phyloP scores from a whole-genome alignment of 2,797 vertebrate genomes.

The Tadarida brasiliensis region DNA sequence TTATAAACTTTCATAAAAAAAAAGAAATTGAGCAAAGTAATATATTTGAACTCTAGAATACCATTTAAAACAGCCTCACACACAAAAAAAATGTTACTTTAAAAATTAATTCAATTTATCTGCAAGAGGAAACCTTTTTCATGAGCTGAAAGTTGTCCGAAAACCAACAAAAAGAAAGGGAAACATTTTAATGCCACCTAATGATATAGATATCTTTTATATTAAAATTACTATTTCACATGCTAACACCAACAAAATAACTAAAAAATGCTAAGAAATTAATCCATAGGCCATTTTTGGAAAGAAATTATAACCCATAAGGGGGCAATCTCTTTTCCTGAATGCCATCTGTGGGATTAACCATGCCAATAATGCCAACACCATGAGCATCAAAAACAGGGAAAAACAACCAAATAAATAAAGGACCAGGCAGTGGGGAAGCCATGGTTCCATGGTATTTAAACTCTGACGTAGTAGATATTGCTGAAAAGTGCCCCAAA shows the following conservation, averaged over 20 bases:
- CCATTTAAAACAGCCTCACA: neutral
- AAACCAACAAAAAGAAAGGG: neutral
- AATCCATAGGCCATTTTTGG: constrained; percentile 9
- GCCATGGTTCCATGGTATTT: neutral
- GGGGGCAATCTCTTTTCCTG: neutral
- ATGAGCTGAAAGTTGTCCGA: constrained; percentile 21
- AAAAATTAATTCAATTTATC: constrained; percentile 65
- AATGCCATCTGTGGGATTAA: neutral
- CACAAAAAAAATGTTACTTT: constrained; percentile 16
- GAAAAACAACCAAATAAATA: neutral
- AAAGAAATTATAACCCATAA: neutral
- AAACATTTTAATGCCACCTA: neutral
- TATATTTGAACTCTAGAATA: constrained; percentile 20
- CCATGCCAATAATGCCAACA: neutral
- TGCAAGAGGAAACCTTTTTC: constrained; percentile 32
- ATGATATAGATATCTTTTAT: neutral
- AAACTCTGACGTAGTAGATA: neutral
- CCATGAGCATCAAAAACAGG: neutral
- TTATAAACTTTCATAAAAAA: constrained; percentile 50
- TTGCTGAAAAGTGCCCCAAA: neutral
- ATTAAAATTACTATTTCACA: neutral
- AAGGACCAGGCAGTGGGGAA: neutral
- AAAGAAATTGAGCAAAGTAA: constrained; percentile 26
- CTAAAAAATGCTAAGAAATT: neutral
- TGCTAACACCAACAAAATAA: constrained; percentile 3